Base-by-base conservation (phyloP, 2,888 invertebrate species). In the Aquatica leii region DNA sequence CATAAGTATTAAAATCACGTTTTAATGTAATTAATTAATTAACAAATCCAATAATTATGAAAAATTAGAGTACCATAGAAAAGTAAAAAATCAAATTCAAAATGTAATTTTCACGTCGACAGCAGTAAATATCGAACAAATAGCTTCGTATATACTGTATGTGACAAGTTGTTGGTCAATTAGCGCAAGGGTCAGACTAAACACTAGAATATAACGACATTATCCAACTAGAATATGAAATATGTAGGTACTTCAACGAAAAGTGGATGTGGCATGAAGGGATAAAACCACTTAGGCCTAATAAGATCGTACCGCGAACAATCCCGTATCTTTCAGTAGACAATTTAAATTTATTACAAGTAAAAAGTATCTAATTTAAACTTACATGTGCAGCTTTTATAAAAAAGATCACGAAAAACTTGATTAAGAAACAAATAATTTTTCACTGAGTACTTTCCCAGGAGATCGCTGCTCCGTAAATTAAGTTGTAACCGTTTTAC, bases 131-230 rank as follows among this genome's bases (percentile, higher is more conserved):
- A 41, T 14, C 12, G 15, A 12, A 59, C 34, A 53, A 52, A 53
- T 35, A 15, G 50, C 52, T 12, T 24, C 8, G 18, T 43, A 43
- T 43, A 52, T 43, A 59, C 31, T 59, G 59, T 52, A 34, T 53
- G 46, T 59, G 59, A 59, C 59, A 59, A 52, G 46, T 53, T 59
- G 53, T 43, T 53, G 35, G 59, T 59, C 53, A 59, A 59, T 59
- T 59, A 59, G 46, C 51, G 46, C 59, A 46, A 48, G 53, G 53
- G 59, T 48, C 59, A 48, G 34, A 35, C 59, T 53, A 15, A 48
- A 53, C 51, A 43, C 41, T 51, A 43, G 35, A 43, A 48, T 59
- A 59, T 53, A 59, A 59, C 53, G 52, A 37, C 46, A 35, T 59
- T 59, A 59, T 15, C 46, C 11, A 48, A 41, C 34, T 21, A 59